Evolutionary conservation across 2,797 vertebrate genomes (phyloP).

Genomic region (Semaprochilodus insignis): DNA sequence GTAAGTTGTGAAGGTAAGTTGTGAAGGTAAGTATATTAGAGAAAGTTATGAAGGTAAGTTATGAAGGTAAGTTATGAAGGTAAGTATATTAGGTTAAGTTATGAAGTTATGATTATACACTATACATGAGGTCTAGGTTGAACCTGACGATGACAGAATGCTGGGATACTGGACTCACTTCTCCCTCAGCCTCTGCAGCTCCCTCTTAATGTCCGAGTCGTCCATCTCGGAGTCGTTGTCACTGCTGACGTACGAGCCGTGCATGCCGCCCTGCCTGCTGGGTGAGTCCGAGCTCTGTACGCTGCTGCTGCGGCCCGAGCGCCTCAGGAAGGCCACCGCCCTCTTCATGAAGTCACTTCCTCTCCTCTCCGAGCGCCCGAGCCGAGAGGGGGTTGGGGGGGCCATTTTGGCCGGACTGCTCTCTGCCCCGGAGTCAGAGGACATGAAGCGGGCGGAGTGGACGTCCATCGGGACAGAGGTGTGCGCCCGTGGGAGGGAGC

Average conservation of each 20-base stretch:
- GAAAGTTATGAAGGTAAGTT: too few species aligned
- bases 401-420: conserved; percentile 77
- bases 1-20: too few species aligned
- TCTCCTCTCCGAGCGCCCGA: conserved; percentile 75
- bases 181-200: conserved; percentile 91
- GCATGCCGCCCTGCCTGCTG: conserved; percentile 76
- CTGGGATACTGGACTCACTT: conserved; percentile 81
- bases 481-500: conserved; percentile 79
- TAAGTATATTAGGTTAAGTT: too few species aligned
- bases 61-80: too few species aligned
- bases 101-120: too few species aligned
- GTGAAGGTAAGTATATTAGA: too few species aligned
- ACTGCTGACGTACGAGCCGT: conserved; percentile 90
- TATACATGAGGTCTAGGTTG: too few species aligned
- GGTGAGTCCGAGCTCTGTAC: conserved; percentile 86
- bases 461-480: conserved; percentile 87
- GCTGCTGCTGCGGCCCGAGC: conserved; percentile 84
- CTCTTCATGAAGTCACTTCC: conserved; percentile 93
- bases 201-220: conserved; percentile 93
- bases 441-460: conserved; percentile 82
- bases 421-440: conserved; percentile 88
- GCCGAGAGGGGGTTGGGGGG: conserved; percentile 70
- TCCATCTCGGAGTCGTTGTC: conserved; percentile 98
- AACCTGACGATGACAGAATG: too few species aligned
- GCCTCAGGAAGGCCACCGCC: conserved; percentile 88